Base-by-base conservation (phyloP, 2,113 vertebrate genomes). In the Nanorana parkeri region DNA sequence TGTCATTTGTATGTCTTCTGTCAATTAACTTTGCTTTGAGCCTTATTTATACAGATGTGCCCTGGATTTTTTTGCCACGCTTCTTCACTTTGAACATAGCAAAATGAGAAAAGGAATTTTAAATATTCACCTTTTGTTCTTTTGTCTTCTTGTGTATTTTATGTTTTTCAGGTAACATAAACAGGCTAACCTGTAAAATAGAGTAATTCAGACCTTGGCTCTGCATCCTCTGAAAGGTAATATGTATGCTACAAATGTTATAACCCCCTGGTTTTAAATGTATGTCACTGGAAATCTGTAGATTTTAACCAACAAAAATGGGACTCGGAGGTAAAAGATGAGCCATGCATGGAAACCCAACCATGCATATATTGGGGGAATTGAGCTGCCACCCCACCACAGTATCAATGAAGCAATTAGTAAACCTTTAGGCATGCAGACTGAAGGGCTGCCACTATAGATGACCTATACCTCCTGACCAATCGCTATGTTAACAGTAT, bases 1-100 rank as follows among this genome's bases (percentile, higher is more conserved):
- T 83, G 71, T 17, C 52, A 76, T 83, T 83, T 76, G 80, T 82
- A 75, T 82, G 69, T 75, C 60, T 63, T 67, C 80, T 83, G 72
- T 66, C 80, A 83, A 75, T 83, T 67, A 60, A 83, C 52, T 75
- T 75, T 68, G 63, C 71, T 76, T 76, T 60, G 29, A 83, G 61
- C 54, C 20, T 58, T 83, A 76, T 83, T 76, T 83, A 76, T 76
- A 83, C 72, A 83, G 64, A 83, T 83, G 72, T 76, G 52, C 17
- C 69, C 61, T 67, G 79, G 29, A 60, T 68, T 76, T 80, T n/a
- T 66, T 68, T 67, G 63, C 63, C 80, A 76, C 52, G 52, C 63
- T 74, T 81, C 80, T 81, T 58, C 47, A 68, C 65, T 55, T 67
- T 56, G 65, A 68, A 68, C 52, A 41, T 11, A n/a, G 19, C 7